These are phyloP conservation scores for Trachops cirrhosus DNA, from an alignment of 2,797 vertebrate species.

Conservation along the genomic window DNA sequence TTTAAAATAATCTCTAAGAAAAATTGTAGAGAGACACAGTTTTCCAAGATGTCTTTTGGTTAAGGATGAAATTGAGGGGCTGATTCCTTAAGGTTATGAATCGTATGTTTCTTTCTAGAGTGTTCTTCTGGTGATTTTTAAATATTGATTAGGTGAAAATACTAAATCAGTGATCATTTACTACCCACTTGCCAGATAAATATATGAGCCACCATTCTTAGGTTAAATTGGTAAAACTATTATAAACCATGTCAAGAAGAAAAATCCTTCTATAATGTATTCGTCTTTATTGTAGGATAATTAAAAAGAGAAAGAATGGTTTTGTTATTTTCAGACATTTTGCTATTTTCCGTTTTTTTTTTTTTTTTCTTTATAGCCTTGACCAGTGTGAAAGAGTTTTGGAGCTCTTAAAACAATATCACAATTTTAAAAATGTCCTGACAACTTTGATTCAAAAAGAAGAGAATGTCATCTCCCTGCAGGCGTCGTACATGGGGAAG, in stretches of 20 bases:
- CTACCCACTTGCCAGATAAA: background rate
- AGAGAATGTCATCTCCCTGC: conserved; percentile 88
- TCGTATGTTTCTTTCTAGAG: background rate
- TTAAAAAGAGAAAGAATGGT: background rate
- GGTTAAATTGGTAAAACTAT: background rate
- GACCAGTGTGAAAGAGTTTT: conserved; percentile 88
- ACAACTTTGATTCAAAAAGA: conserved; percentile 90
- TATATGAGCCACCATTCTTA: background rate
- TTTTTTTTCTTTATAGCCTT: conserved; percentile 82
- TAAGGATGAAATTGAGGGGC: background rate
- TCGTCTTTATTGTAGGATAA: background rate
- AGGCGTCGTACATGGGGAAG: conserved; percentile 93
- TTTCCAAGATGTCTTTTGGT: background rate
- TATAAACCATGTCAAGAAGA: background rate
- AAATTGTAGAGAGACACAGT: background rate
- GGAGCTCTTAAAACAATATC: conserved; percentile 94
- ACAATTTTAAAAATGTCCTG: conserved; percentile 87
- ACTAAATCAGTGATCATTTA: background rate
- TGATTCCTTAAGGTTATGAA: background rate
- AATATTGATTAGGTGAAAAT: background rate
- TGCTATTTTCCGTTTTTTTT: background rate
- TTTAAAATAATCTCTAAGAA: background rate
- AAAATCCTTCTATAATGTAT: background rate
- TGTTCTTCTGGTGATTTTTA: background rate
- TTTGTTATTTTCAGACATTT: conserved; percentile 4